phyloP scores from a whole-genome alignment of 2,113 vertebrate genomes.

The Hippoglossus stenolepis region DNA sequence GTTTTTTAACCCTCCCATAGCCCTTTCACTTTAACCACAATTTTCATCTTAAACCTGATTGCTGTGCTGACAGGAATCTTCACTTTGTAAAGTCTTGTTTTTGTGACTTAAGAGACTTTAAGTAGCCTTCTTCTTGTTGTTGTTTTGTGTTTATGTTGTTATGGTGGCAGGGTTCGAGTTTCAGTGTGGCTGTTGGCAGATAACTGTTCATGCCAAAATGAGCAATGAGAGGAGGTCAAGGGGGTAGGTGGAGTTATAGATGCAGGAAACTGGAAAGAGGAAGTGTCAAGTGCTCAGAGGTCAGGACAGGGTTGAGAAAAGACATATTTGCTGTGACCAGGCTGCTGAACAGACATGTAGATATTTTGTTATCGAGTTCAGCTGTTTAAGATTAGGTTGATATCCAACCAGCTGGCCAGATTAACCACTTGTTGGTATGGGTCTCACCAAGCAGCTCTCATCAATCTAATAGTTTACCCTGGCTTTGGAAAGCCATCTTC shows the following conservation, averaged over 20 bases:
- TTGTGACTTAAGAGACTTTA: conserved; percentile 51
- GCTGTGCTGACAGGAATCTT: conserved; percentile 59
- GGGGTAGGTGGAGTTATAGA: background rate
- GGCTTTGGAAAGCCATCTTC: background rate
- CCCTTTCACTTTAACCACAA: conserved; percentile 76
- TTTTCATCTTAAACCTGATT: conserved; percentile 56
- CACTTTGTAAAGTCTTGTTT: conserved; percentile 41
- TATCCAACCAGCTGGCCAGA: conserved; percentile 7
- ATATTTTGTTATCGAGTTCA: conserved; percentile 18
- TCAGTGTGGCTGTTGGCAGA: conserved; percentile 66
- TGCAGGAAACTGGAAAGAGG: conserved; percentile 31
- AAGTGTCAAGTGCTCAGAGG: conserved; percentile 53
- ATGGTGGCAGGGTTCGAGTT: conserved; percentile 48
- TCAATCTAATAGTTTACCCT: background rate
- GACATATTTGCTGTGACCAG: conserved; percentile 39
- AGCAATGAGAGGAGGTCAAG: conserved; percentile 1
- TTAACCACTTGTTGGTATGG: background rate
- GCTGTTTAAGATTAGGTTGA: background rate
- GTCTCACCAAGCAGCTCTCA: conserved; percentile 1
- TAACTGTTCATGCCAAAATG: conserved; percentile 50
- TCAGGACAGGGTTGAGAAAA: conserved; percentile 30
- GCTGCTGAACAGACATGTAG: conserved; percentile 40
- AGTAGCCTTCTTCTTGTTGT: conserved; percentile 38
- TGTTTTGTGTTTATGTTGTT: conserved; percentile 34
- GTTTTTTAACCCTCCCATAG: conserved; percentile 73